phyloP scores from a whole-genome alignment of 2,113 vertebrate genomes.

The Cebidichthys violaceus region DNA sequence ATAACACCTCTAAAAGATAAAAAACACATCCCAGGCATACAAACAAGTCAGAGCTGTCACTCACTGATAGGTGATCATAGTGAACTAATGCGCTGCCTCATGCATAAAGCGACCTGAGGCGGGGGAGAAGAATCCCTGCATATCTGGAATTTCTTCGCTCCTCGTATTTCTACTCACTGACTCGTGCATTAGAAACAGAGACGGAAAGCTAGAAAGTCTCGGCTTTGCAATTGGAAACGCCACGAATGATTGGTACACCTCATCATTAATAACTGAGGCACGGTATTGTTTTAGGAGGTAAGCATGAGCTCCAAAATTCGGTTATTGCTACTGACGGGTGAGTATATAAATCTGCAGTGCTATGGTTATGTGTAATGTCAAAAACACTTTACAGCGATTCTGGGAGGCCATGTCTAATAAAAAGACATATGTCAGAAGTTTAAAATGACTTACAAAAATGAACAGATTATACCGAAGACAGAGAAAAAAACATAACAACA shows the following conservation, averaged over 20 bases:
- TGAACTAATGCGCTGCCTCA: slow-evolving; percentile 57
- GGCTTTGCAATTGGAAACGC: slow-evolving; percentile 36
- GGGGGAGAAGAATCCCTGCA: slow-evolving; percentile 35
- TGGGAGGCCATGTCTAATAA: slow-evolving; percentile 19
- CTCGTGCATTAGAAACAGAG: slow-evolving; percentile 41
- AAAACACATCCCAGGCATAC: slow-evolving; percentile 59
- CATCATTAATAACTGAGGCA: slow-evolving; percentile 34
- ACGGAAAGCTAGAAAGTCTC: slow-evolving; percentile 18
- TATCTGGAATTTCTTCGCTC: slow-evolving; percentile 15
- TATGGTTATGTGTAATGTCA: slow-evolving; percentile 38
- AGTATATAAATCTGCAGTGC: slow-evolving; percentile 15
- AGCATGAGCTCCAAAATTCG: slow-evolving; percentile 15
- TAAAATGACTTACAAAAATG: slow-evolving; percentile 31
- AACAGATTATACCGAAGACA: slow-evolving; percentile 21
- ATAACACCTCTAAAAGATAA: slow-evolving; percentile 76
- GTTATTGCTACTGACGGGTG: slow-evolving; percentile 34
- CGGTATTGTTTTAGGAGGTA: slow-evolving; percentile 29
- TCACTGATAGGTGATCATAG: slow-evolving; percentile 75
- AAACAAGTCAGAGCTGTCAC: slow-evolving; percentile 70
- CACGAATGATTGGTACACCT: slow-evolving; percentile 17
- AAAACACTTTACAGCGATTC: slow-evolving; percentile 45
- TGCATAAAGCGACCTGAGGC: slow-evolving; percentile 54
- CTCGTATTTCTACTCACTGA: slow-evolving; percentile 26
- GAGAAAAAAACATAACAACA: slow-evolving; percentile 46
- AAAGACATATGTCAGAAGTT: slow-evolving; percentile 37